Percentiles rank a stretch among this genome's conserved stretches.
These are phyloP conservation scores for Acholoe squamosa DNA, from an alignment of 2,888 invertebrate genomes.

Conservation along the genomic window DNA sequence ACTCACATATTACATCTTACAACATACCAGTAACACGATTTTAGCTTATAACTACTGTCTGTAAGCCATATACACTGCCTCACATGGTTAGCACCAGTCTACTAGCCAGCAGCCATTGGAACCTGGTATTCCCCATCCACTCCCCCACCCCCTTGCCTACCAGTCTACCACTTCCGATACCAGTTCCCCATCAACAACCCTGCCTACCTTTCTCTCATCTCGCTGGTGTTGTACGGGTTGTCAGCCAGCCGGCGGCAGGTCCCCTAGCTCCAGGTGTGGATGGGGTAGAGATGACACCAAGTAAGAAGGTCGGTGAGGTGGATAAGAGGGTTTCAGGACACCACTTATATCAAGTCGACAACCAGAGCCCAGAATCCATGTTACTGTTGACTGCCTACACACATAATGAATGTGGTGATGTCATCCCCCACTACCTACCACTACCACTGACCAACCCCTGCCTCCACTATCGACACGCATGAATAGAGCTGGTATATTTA, in stretches of 20 bases:
- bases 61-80: background rate
- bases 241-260: background rate
- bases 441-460: background rate
- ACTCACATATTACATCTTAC: background rate
- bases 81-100: background rate
- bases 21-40: background rate
- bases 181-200: background rate
- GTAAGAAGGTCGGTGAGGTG: constrained; percentile 55
- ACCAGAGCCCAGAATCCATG: constrained; percentile 24
- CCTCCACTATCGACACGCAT: background rate
- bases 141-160: background rate
- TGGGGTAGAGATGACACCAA: constrained; percentile 35
- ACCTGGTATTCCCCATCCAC: background rate
- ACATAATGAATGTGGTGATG: constrained; percentile 58
- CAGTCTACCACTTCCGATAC: background rate
- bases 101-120: constrained; percentile 39
- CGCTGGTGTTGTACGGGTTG: background rate
- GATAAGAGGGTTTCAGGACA: constrained; percentile 19
- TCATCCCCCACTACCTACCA: constrained; percentile 20
- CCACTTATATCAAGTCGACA: background rate
- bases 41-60: background rate
- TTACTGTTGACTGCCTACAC: constrained; percentile 16
- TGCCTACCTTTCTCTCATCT: constrained; percentile 60
- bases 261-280: background rate
- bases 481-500: background rate